Evolutionary conservation across 2,113 vertebrate species (phyloP).

Genomic region (Talpa occidentalis): DNA sequence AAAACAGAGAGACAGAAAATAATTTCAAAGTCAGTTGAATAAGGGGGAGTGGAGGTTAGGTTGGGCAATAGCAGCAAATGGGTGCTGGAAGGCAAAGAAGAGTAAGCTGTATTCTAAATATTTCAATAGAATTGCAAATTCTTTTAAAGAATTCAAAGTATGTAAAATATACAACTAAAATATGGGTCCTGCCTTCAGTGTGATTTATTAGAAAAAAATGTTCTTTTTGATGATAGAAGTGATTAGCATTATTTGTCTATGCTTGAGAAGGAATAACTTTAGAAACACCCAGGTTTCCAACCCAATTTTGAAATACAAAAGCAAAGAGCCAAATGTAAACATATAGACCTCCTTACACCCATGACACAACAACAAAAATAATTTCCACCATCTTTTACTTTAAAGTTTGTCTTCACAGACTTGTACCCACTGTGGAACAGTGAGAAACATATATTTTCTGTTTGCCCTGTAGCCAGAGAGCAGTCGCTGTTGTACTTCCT

Average conservation of each 20-base stretch:
- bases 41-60: neutral
- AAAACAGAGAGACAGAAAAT: neutral
- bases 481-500: neutral
- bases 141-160: neutral
- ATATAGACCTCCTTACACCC: neutral
- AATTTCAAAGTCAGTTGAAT: neutral
- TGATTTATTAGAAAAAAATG: neutral
- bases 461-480: neutral
- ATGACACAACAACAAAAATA: neutral
- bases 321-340: neutral
- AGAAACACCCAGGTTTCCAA: neutral
- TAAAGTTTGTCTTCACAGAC: constrained; percentile 9
- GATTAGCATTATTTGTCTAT: constrained; percentile 6
- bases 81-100: neutral
- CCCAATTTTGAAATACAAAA: neutral
- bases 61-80: neutral
- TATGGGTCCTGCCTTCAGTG: neutral
- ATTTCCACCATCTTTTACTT: neutral
- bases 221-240: neutral
- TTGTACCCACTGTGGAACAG: constrained; percentile 30
- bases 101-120: constrained; percentile 38
- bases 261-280: neutral
- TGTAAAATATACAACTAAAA: neutral
- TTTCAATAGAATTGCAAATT: neutral
- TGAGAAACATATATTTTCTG: constrained; percentile 11